Evolutionary conservation across 2,113 vertebrate genomes (phyloP).

Genomic region (chimpanzee (Pan troglodytes)): DNA sequence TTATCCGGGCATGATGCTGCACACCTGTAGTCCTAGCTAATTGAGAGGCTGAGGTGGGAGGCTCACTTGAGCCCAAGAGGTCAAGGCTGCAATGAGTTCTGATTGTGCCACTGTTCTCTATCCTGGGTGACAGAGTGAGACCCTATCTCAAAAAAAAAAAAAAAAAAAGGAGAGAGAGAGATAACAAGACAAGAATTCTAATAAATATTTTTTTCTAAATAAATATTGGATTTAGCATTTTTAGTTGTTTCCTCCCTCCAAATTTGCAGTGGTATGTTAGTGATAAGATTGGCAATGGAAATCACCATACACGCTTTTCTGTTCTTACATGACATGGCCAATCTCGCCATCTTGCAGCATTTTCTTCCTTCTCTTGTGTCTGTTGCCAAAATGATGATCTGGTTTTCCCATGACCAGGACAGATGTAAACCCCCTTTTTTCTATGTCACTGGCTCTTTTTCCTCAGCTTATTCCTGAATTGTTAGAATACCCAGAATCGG

Average conservation of each 20-base stretch:
- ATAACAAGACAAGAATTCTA: too few species aligned
- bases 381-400: background rate
- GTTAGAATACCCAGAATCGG: background rate
- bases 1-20: too few species aligned
- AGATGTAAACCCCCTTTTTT: background rate
- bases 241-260: background rate
- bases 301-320: background rate
- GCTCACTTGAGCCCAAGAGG: too few species aligned
- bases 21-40: too few species aligned
- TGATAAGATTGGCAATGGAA: background rate
- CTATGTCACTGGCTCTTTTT: background rate
- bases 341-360: background rate
- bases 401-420: background rate
- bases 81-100: too few species aligned
- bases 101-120: too few species aligned
- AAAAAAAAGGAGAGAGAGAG: too few species aligned
- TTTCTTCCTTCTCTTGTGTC: background rate
- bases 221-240: background rate
- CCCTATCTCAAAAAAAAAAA: too few species aligned
- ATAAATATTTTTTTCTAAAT: too few species aligned
- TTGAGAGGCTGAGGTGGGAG: too few species aligned
- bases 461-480: background rate
- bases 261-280: background rate
- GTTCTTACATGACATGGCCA: background rate
- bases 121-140: too few species aligned